Conservation (phyloP, 2,797 vertebrate species). For the Melanotaenia parkinsoni region DNA sequence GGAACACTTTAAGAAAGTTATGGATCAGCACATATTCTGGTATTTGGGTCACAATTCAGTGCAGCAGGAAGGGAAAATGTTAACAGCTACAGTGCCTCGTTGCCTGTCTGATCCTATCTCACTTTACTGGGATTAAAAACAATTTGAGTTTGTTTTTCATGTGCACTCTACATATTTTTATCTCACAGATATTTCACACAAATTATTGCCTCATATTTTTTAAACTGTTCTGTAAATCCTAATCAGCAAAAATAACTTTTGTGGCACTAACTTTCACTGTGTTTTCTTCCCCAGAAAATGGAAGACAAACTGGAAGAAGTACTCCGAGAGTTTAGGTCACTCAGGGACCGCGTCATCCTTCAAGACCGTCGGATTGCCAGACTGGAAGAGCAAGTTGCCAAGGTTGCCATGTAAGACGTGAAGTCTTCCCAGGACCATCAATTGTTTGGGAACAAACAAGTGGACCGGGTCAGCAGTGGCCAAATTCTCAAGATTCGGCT, state of each 20-base stretch:
- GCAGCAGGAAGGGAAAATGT: slow-evolving; percentile 38
- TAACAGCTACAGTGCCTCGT: slow-evolving; percentile 11
- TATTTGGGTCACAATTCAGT: slow-evolving; percentile 40
- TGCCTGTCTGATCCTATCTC: background rate
- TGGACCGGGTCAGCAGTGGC: slow-evolving; percentile 74
- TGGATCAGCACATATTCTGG: slow-evolving; percentile 60
- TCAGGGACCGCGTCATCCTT: slow-evolving; percentile 94
- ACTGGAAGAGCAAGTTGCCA: slow-evolving; percentile 95
- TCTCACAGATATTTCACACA: background rate
- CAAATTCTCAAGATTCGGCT: slow-evolving; percentile 76
- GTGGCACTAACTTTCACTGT: background rate
- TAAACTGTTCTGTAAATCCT: background rate
- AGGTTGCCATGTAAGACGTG: slow-evolving; percentile 87
- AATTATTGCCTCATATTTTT: background rate
- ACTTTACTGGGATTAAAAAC: slow-evolving; percentile 5
- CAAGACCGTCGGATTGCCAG: slow-evolving; percentile 96
- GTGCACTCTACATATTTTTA: background rate
- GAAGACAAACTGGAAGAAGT: slow-evolving; percentile 98
- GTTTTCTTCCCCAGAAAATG: slow-evolving; percentile 84
- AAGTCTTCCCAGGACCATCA: slow-evolving; percentile 40
- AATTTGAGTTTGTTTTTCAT: background rate
- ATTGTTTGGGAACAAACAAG: slow-evolving; percentile 50
- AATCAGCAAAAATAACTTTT: background rate
- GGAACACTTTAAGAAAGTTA: slow-evolving; percentile 51
- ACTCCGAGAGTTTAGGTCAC: slow-evolving; percentile 94